Conservation (phyloP, 2,888 invertebrate genomes). For the Bellardia bayeri region DNA sequence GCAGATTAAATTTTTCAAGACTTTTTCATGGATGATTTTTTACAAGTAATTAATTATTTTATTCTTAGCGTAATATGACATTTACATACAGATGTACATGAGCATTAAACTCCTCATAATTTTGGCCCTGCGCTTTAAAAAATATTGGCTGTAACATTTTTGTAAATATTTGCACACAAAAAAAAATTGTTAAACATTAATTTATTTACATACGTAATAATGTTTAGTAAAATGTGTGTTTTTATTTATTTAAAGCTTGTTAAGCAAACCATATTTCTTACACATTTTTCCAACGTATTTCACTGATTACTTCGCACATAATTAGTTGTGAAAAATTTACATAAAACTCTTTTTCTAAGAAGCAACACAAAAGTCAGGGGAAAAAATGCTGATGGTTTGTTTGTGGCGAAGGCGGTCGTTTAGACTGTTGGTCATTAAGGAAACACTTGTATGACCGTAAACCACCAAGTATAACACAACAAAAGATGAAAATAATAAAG, state of each 20-base stretch:
- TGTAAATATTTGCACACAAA: neutral
- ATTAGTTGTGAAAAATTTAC: slow-evolving; percentile 59
- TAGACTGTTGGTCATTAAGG: slow-evolving; percentile 54
- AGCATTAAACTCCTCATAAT: neutral
- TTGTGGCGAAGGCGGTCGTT: slow-evolving; percentile 42
- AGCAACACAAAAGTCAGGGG: neutral
- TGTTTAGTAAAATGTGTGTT: neutral
- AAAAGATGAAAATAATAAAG: slow-evolving; percentile 17
- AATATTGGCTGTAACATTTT: slow-evolving; percentile 9
- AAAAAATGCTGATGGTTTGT: slow-evolving; percentile 36
- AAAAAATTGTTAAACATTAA: slow-evolving; percentile 11
- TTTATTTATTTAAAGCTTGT: slow-evolving; percentile 13
- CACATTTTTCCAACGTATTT: slow-evolving; percentile 6
- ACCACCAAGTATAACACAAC: slow-evolving; percentile 32
- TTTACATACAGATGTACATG: neutral
- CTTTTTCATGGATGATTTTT: no score
- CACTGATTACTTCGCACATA: slow-evolving; percentile 62
- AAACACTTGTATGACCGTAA: slow-evolving; percentile 43
- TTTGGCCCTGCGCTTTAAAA: neutral
- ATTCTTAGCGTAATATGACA: no score
- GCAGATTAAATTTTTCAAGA: no score
- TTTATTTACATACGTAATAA: slow-evolving; percentile 13
- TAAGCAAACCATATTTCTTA: slow-evolving; percentile 43
- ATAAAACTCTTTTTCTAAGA: slow-evolving; percentile 44
- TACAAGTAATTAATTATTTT: no score